These are phyloP conservation scores for Tachuris rubrigastra DNA, from an alignment of 2,113 vertebrate genomes.

Conservation along the genomic window DNA sequence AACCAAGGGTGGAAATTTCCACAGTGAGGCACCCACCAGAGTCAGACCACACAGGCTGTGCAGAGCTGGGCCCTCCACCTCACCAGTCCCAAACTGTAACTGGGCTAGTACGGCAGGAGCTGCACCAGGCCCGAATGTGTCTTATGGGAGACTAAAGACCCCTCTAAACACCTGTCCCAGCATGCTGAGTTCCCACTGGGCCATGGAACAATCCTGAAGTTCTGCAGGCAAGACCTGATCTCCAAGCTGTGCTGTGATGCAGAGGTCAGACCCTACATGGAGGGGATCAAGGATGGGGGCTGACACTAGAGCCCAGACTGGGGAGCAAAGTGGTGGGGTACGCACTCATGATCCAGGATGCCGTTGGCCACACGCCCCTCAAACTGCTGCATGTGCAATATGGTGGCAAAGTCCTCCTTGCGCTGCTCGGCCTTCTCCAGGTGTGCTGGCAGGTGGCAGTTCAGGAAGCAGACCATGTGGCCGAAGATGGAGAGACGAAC, in stretches of 20 bases:
- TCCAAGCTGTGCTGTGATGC: background rate
- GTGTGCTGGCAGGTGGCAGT: slow-evolving; percentile 97
- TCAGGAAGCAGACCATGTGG: slow-evolving; percentile 95
- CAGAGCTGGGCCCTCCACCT: background rate
- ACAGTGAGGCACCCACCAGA: background rate
- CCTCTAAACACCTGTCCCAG: background rate
- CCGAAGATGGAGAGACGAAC: slow-evolving; percentile 87
- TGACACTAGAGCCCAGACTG: background rate
- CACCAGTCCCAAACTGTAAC: background rate
- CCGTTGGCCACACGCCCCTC: slow-evolving; percentile 85
- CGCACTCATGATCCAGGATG: slow-evolving; percentile 95
- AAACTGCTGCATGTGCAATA: slow-evolving; percentile 96
- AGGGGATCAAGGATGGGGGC: background rate
- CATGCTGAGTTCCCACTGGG: background rate
- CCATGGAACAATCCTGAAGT: background rate
- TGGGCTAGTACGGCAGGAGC: background rate
- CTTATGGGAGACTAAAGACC: background rate
- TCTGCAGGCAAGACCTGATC: background rate
- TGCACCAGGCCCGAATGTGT: background rate
- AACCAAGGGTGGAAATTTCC: background rate
- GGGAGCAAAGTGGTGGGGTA: background rate
- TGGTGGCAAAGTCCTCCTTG: slow-evolving; percentile 96
- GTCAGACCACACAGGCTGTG: fast-evolving
- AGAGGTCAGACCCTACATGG: background rate
- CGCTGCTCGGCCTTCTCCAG: slow-evolving; percentile 96